These are phyloP conservation scores for Desoria tigrina DNA, from an alignment of 2,888 invertebrate species.

Conservation along the genomic window DNA sequence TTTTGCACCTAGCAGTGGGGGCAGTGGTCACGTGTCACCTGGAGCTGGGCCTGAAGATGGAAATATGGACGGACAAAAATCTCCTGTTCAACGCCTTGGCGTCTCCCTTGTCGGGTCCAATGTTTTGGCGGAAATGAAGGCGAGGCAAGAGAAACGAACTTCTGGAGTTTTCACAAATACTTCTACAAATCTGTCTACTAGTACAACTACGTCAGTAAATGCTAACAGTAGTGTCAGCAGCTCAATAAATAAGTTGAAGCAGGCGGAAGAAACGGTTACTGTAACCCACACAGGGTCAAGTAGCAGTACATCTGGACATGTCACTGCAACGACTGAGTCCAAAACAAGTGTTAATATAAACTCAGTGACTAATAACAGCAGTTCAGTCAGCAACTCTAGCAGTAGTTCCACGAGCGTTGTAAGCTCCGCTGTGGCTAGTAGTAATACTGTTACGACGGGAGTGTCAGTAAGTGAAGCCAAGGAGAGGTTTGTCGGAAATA, in stretches of 20 bases:
- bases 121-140: conserved; percentile 56
- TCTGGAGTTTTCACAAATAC: conserved; percentile 50
- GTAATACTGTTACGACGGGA: background rate
- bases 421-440: conserved; percentile 13
- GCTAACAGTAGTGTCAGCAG: conserved; percentile 7
- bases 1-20: conserved; percentile 20
- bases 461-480: conserved; percentile 26
- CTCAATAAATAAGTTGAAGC: conserved; percentile 15
- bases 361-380: background rate
- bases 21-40: conserved; percentile 23
- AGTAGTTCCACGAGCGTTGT: conserved; percentile 13
- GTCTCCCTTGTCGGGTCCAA: conserved; percentile 54
- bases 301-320: background rate
- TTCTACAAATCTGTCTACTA: conserved; percentile 22
- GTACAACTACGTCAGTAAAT: conserved; percentile 11
- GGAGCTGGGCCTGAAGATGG: conserved; percentile 26
- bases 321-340: conserved; percentile 2
- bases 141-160: conserved; percentile 55
- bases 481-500: conserved; percentile 39
- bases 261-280: conserved; percentile 24
- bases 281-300: conserved; percentile 9
- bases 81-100: conserved; percentile 51
- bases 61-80: conserved; percentile 44
- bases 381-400: conserved; percentile 30
- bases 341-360: conserved; percentile 16